A percentile compares a stretch with the other conserved stretches of the same genome.
phyloP scores from a whole-genome alignment of 2,888 invertebrate genomes.

The Pandemis corylana region DNA sequence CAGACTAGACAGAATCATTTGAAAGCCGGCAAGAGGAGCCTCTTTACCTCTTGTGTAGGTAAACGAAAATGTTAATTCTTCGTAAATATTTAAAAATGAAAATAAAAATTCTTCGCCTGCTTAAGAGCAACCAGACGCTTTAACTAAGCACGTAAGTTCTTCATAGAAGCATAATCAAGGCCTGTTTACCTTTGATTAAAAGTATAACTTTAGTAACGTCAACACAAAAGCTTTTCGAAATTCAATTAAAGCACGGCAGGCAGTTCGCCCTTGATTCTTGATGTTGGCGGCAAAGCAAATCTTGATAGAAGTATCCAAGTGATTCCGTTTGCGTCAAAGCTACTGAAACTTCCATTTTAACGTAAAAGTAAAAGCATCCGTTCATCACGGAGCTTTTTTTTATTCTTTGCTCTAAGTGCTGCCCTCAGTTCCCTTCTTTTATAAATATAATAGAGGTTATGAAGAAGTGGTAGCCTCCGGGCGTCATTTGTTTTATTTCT shows the following conservation, averaged over 20 bases:
- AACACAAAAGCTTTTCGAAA: slow-evolving; percentile 11
- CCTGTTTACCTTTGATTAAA: not conserved
- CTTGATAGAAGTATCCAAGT: slow-evolving; percentile 40
- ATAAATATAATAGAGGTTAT: slow-evolving; percentile 27
- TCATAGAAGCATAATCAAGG: not conserved
- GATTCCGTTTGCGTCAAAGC: slow-evolving; percentile 36
- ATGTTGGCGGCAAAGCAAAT: slow-evolving; percentile 26
- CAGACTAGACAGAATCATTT: not conserved
- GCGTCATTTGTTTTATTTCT: slow-evolving; percentile 36
- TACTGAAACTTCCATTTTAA: slow-evolving; percentile 32
- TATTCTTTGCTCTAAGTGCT: not conserved
- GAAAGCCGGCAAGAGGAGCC: not conserved
- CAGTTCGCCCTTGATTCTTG: slow-evolving; percentile 12
- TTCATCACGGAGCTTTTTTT: not conserved
- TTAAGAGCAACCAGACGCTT: not conserved
- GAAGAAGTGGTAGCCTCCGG: slow-evolving; percentile 22
- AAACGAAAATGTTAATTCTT: not conserved
- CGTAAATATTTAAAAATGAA: not conserved
- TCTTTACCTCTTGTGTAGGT: not conserved
- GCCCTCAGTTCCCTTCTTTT: not conserved
- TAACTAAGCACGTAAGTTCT: not conserved
- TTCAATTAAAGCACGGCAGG: slow-evolving; percentile 21
- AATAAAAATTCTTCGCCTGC: not conserved
- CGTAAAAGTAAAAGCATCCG: slow-evolving; percentile 17
- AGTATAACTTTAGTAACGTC: not conserved